Evolutionary conservation across 2,888 invertebrate species (phyloP), one percentile per base, ranked within the genome.

Genomic region (Agonopterix subpropinquella): DNA sequence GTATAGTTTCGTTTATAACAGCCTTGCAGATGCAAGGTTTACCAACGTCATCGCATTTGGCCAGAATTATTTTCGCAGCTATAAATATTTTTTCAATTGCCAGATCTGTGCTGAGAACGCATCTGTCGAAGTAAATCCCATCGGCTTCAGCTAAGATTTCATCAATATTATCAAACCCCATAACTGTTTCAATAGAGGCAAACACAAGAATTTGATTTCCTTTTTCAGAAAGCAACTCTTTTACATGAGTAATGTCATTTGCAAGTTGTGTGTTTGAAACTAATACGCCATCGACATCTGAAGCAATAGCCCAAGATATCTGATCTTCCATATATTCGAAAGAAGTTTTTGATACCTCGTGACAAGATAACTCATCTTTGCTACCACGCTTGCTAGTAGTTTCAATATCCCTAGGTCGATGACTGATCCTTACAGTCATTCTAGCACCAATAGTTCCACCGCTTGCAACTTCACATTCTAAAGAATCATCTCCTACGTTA

Each of bases 11-110:
- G 94, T 97, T 62, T 92, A 96, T 78, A 91, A 96, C 73, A 91
- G 87, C 95, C 94, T 96, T 96, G 75, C 95, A 95, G 59, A 97
- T 95, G 10, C 95, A 95, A 0, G 96, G 95, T 71, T 97, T 96
- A 2, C 97, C 97, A 51, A 78, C 85, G 70, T 91, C 91, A 74
- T 95, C 96, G 77, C 97, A 96, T 77, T 94, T 92, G 1, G 95
- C 93, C 67, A 96, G 91, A 84, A 97, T 92, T 69, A 92, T 91
- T 83, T 98, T 97, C 73, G 96, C 96, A 0, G 95, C 96, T 37
- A 96, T 88, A 81, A 96, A 96, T 53, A 95, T 92, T 80, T 95
- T 95, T 79, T 97, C 96, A 15, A 96, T 91, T 0, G 96, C 95
- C 54, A 97, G 93, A 81, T 96, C 96, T 59, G 95, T 94, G 55